phyloP scores from a whole-genome alignment of 1,140 invertebrate species.

The Cryptotermes secundus region DNA sequence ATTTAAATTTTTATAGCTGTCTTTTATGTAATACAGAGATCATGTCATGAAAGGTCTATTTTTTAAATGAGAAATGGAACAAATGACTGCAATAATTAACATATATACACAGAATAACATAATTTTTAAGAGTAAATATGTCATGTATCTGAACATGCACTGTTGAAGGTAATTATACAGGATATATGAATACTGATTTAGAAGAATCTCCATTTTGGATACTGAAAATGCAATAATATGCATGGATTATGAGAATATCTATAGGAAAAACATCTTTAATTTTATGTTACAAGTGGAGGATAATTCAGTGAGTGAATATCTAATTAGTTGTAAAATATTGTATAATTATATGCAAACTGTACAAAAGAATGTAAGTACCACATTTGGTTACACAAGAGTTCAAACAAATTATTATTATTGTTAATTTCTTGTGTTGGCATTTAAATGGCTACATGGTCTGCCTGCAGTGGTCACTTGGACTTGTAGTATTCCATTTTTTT shows the following conservation, averaged over 20 bases:
- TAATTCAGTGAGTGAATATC: neutral
- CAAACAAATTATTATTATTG: neutral
- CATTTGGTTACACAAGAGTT: neutral
- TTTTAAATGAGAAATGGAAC: neutral
- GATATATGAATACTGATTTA: neutral
- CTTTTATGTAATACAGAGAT: neutral
- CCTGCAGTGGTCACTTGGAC: too few species aligned
- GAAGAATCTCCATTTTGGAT: neutral
- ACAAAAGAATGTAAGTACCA: neutral
- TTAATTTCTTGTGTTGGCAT: too few species aligned
- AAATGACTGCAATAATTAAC: neutral
- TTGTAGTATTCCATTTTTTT: too few species aligned
- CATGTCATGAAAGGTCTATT: neutral
- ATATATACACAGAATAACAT: neutral
- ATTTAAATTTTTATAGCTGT: neutral
- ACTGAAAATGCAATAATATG: neutral
- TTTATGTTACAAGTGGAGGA: neutral
- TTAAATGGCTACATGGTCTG: too few species aligned
- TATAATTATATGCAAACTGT: neutral
- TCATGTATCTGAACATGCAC: neutral
- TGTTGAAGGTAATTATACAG: neutral
- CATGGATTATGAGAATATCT: neutral
- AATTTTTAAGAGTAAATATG: neutral
- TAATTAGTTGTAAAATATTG: neutral
- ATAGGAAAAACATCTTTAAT: neutral